Evolutionary conservation across 2,888 invertebrate species (phyloP).

Genomic region (Anagyrus pseudococci): DNA sequence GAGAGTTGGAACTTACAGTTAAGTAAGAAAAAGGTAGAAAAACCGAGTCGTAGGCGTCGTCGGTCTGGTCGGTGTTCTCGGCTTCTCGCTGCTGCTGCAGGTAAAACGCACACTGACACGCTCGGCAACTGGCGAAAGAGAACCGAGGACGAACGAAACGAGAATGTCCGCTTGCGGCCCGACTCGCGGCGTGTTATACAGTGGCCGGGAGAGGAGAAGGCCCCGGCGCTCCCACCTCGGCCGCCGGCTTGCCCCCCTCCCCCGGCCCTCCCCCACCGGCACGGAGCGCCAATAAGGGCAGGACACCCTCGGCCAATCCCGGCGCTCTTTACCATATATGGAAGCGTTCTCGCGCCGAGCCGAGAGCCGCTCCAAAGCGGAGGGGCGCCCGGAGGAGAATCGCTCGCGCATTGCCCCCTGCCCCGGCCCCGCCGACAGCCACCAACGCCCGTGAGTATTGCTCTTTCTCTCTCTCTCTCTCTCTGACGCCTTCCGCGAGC

Average conservation of each 20-base stretch:
- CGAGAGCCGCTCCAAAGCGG: slow-evolving; percentile 23
- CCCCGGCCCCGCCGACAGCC: no score
- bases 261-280: slow-evolving; percentile 46
- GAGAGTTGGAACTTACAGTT: no score
- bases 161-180: slow-evolving; percentile 55
- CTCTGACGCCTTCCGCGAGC: no score
- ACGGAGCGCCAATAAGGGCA: slow-evolving; percentile 55
- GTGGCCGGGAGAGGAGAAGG: slow-evolving; percentile 49
- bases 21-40: no score
- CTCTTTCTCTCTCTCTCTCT: no score
- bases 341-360: slow-evolving; percentile 63
- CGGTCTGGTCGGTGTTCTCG: no score
- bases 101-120: no score
- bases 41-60: no score
- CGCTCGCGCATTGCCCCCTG: no score
- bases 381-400: slow-evolving; percentile 12
- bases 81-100: no score
- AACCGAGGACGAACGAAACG: slow-evolving; percentile 17
- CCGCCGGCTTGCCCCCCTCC: slow-evolving; percentile 47
- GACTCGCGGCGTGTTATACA: slow-evolving; percentile 58
- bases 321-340: slow-evolving; percentile 81
- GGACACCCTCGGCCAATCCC: slow-evolving; percentile 69
- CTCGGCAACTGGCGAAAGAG: no score
- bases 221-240: slow-evolving; percentile 46
- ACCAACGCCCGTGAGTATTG: no score